A percentile compares a stretch with the other conserved stretches of the same genome.
Conservation (phyloP, 2,888 invertebrate species). For the Dinocampus coccinellae region DNA sequence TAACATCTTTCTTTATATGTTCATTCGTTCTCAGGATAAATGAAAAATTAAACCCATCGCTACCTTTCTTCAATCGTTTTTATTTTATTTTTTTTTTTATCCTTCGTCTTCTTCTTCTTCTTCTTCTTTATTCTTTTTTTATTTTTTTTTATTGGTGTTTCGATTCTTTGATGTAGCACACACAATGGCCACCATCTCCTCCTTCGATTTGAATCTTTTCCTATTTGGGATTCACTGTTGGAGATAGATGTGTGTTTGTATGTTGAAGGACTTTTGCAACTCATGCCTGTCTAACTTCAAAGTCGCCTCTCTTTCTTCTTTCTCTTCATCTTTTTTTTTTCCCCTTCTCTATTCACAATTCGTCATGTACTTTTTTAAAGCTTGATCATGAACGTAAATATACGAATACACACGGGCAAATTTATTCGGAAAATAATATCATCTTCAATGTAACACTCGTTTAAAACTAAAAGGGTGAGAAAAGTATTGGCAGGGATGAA, state of each 20-base stretch:
- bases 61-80: neutral
- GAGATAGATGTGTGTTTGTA: slow-evolving; percentile 12
- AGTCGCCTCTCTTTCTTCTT: slow-evolving; percentile 7
- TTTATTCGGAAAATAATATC: too few relatives aligned
- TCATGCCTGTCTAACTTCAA: slow-evolving; percentile 48
- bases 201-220: slow-evolving; percentile 26
- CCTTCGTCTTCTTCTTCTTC: slow-evolving; percentile 29
- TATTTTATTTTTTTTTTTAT: neutral
- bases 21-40: slow-evolving; percentile 39
- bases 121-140: slow-evolving; percentile 34
- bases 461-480: neutral
- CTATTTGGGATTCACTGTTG: slow-evolving; percentile 34
- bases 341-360: neutral
- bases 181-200: slow-evolving; percentile 28
- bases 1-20: neutral
- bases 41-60: slow-evolving; percentile 59
- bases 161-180: slow-evolving; percentile 28
- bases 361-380: slow-evolving; percentile 9
- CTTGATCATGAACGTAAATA: neutral
- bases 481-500: neutral
- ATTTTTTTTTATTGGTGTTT: slow-evolving; percentile 33
- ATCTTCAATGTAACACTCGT: too few relatives aligned
- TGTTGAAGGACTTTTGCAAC: slow-evolving; percentile 52
- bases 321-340: neutral
- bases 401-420: too few relatives aligned